phyloP scores from a whole-genome alignment of 2,888 invertebrate genomes.

The Drosophila nr. perissopoda region DNA sequence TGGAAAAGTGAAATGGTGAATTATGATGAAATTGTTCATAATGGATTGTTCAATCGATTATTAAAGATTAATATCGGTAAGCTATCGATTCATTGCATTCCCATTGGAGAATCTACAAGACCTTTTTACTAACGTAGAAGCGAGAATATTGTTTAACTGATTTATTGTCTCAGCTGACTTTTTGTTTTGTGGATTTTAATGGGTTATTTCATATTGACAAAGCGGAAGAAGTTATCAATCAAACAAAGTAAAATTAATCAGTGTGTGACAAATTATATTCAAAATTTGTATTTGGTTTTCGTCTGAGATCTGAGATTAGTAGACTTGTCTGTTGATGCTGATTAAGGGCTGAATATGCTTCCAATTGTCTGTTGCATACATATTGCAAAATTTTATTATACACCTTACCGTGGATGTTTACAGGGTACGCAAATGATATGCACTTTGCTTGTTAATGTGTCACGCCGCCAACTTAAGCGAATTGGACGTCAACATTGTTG shows the following conservation, averaged over 20 bases:
- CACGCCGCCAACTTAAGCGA: slow-evolving; percentile 32
- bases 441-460: slow-evolving; percentile 26
- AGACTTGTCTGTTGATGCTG: not conserved
- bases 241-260: not conserved
- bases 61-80: not conserved
- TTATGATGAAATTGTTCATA: not conserved
- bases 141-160: not conserved
- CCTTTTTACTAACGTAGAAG: not conserved
- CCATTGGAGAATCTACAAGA: too few relatives aligned
- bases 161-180: not conserved
- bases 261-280: not conserved
- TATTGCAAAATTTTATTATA: not conserved
- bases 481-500: slow-evolving; percentile 40
- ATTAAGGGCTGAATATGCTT: not conserved
- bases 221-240: not conserved
- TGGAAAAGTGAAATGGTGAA: not conserved
- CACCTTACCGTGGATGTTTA: not conserved
- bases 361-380: not conserved
- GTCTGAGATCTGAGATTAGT: not conserved
- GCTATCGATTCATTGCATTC: too few relatives aligned
- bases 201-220: not conserved
- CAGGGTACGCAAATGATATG: slow-evolving; percentile 1
- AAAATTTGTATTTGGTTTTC: not conserved
- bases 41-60: not conserved
- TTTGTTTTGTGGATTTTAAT: not conserved